A percentile compares a stretch with the other conserved stretches of the same genome.
Evolutionary conservation across 2,113 vertebrate genomes (phyloP).

Genomic region (Thalassoma bifasciatum): DNA sequence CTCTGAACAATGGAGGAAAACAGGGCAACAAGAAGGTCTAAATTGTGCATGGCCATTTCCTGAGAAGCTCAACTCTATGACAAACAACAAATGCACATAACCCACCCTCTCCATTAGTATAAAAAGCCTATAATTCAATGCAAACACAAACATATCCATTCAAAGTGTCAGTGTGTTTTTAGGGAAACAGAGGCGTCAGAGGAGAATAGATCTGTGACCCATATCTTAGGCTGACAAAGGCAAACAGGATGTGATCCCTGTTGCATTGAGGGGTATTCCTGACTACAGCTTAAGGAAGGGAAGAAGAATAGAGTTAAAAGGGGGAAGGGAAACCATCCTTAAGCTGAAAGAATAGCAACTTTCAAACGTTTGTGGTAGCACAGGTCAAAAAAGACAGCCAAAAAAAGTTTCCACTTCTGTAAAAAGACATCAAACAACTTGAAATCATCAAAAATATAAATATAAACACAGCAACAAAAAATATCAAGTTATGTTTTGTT

Average conservation of each 20-base stretch:
- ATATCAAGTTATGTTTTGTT: neutral
- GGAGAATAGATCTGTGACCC: slow-evolving; percentile 63
- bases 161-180: slow-evolving; percentile 43
- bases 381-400: neutral
- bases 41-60: slow-evolving; percentile 58
- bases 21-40: slow-evolving; percentile 37
- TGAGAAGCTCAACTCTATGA: slow-evolving; percentile 20
- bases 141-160: slow-evolving; percentile 48
- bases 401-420: neutral
- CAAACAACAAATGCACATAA: slow-evolving; percentile 51
- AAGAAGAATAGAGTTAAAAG: slow-evolving; percentile 37
- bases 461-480: neutral
- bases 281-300: slow-evolving; percentile 43
- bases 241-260: slow-evolving; percentile 74
- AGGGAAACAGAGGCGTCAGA: slow-evolving; percentile 45
- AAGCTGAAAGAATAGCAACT: slow-evolving; percentile 42
- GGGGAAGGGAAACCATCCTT: neutral
- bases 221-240: slow-evolving; percentile 47
- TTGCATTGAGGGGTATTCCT: slow-evolving; percentile 54
- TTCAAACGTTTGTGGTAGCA: slow-evolving; percentile 19
- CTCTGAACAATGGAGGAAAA: slow-evolving; percentile 67
- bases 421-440: neutral
- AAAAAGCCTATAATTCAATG: slow-evolving; percentile 47
- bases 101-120: slow-evolving; percentile 19
- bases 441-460: neutral